These are phyloP conservation scores for Procavia capensis DNA, from an alignment of 2,113 vertebrate genomes.

Conservation along the genomic window DNA sequence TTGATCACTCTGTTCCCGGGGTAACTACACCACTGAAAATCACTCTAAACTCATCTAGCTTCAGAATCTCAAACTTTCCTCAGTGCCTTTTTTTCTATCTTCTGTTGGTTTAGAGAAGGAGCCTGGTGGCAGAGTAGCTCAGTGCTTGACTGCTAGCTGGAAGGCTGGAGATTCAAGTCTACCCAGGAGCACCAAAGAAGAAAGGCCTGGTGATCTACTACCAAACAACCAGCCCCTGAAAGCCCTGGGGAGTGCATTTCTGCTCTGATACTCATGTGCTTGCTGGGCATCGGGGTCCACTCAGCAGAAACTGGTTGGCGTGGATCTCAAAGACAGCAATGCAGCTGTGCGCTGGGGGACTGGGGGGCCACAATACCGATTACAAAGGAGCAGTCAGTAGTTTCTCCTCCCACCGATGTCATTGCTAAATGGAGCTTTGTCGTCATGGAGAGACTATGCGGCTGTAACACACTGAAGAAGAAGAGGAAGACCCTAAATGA, in stretches of 20 bases:
- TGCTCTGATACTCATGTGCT: neutral
- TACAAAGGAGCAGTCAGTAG: rapidly evolving
- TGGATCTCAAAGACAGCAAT: no score
- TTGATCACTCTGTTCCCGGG: rapidly evolving
- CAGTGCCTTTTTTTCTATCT: neutral
- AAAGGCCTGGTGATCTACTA: no score
- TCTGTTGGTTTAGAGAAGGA: neutral
- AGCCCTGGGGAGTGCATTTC: no score
- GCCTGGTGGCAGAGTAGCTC: neutral
- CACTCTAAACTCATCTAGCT: rapidly evolving
- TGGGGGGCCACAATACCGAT: neutral
- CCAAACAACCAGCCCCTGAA: no score
- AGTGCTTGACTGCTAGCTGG: no score
- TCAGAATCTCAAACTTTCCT: neutral
- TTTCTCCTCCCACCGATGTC: rapidly evolving
- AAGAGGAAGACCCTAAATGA: rapidly evolving
- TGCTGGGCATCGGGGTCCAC: no score
- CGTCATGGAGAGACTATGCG: rapidly evolving
- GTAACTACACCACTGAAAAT: rapidly evolving
- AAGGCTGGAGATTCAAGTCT: no score
- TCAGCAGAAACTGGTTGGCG: no score
- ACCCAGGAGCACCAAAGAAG: no score
- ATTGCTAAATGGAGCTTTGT: rapidly evolving
- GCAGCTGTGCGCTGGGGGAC: no score
- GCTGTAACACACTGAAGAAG: neutral